A percentile compares a stretch with the other conserved stretches of the same genome.
These are phyloP conservation scores for Sphaeramia orbicularis DNA, from an alignment of 2,797 vertebrate species.

Conservation along the genomic window DNA sequence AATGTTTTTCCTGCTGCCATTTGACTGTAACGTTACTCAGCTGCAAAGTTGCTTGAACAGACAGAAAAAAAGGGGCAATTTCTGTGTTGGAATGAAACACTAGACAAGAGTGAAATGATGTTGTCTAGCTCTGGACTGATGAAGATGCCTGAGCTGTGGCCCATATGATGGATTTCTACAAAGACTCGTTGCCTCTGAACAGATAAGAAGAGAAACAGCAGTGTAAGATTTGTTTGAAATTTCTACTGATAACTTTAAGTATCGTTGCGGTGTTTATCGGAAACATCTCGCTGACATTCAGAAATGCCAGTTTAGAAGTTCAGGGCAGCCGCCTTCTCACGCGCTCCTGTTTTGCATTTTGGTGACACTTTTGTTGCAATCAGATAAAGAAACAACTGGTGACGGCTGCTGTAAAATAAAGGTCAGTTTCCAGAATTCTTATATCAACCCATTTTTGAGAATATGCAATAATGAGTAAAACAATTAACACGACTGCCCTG, in stretches of 20 bases:
- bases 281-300: slow-evolving; percentile 19
- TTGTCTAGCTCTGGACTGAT: slow-evolving; percentile 28
- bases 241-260: slow-evolving; percentile 31
- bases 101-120: slow-evolving; percentile 14
- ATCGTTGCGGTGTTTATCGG: slow-evolving; percentile 19
- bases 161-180: slow-evolving; percentile 30
- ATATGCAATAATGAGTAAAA: background rate
- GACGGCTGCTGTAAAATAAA: background rate
- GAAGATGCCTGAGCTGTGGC: slow-evolving; percentile 40
- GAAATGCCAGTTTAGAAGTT: slow-evolving; percentile 39
- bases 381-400: background rate
- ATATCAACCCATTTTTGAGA: background rate
- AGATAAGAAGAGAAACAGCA: slow-evolving; percentile 16
- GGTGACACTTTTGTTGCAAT: background rate
- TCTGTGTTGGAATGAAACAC: slow-evolving; percentile 39
- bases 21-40: slow-evolving; percentile 24
- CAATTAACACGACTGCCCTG: too few relatives aligned
- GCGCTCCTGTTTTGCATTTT: slow-evolving; percentile 16
- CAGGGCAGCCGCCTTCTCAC: background rate
- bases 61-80: slow-evolving; percentile 14
- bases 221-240: slow-evolving; percentile 27
- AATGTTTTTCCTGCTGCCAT: slow-evolving; percentile 2
- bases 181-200: slow-evolving; percentile 28
- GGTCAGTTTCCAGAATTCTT: background rate
- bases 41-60: slow-evolving; percentile 23